Conservation (phyloP, 2,113 vertebrate species). For the Clarias macrocephalus region DNA sequence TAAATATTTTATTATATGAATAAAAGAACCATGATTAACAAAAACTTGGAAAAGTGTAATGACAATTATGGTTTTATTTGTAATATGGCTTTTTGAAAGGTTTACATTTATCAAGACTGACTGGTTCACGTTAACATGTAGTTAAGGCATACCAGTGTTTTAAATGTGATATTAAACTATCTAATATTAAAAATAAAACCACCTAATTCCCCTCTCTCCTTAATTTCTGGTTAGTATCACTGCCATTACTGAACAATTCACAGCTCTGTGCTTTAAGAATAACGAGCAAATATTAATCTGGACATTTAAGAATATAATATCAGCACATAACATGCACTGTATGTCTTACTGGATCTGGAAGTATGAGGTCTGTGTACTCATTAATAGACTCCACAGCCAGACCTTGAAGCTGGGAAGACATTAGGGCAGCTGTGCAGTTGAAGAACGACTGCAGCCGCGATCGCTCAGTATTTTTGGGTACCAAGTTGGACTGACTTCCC, state of each 20-base stretch:
- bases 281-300: neutral
- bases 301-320: neutral
- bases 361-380: constrained; percentile 81
- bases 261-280: no score
- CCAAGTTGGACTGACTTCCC: constrained; percentile 72
- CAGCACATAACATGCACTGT: neutral
- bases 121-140: neutral
- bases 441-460: constrained; percentile 80
- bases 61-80: no score
- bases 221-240: neutral
- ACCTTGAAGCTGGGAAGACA: constrained; percentile 82
- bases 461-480: constrained; percentile 69
- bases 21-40: neutral
- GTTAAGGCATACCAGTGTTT: no score
- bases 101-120: neutral
- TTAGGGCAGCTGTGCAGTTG: constrained; percentile 77
- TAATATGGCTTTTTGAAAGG: neutral
- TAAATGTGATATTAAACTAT: no score
- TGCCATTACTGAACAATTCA: neutral
- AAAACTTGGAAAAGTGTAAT: no score
- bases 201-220: neutral
- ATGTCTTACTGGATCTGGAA: constrained; percentile 71
- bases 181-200: neutral
- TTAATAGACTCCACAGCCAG: constrained; percentile 78
- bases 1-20: neutral